A percentile compares a stretch with the other conserved stretches of the same genome.
phyloP scores from a whole-genome alignment of 2,888 invertebrate genomes.

The Sialis fuliginosa region DNA sequence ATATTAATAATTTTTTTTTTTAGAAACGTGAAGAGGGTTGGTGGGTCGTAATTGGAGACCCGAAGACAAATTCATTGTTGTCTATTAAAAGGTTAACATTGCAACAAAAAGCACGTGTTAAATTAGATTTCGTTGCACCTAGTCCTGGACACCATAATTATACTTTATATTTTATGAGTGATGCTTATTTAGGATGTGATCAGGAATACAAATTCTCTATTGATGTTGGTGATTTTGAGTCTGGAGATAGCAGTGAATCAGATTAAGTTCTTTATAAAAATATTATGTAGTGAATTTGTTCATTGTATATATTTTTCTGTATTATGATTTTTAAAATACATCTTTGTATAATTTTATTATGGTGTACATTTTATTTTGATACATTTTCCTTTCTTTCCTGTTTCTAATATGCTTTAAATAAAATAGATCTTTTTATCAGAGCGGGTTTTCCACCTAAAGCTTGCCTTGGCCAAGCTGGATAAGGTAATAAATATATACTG shows the following conservation, averaged over 20 bases:
- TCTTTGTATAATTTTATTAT: too few species aligned
- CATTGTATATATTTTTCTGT: too few species aligned
- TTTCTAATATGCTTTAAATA: too few species aligned
- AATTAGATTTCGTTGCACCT: conserved; percentile 86
- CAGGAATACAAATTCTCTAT: conserved; percentile 94
- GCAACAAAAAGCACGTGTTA: conserved; percentile 77
- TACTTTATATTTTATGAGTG: conserved; percentile 97
- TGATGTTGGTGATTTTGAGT: conserved; percentile 59
- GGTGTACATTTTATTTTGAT: too few species aligned
- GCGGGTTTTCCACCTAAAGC: too few species aligned
- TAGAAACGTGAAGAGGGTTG: conserved; percentile 83
- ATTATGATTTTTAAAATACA: too few species aligned
- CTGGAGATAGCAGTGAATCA: conserved; percentile 37
- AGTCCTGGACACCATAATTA: conserved; percentile 76
- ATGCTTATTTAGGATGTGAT: conserved; percentile 97
- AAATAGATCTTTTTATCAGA: too few species aligned
- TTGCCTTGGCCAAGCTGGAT: too few species aligned
- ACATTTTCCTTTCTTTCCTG: too few species aligned
- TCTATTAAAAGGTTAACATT: conserved; percentile 94
- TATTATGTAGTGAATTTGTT: too few species aligned
- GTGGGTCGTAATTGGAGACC: conserved; percentile 99
- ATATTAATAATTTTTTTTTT: conserved; percentile 12
- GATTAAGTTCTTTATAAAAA: conserved; percentile 24
- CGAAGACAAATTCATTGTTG: conserved; percentile 79
- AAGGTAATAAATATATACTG: too few species aligned